Evolutionary conservation across 2,113 vertebrate genomes (phyloP), one percentile per base, ranked within the genome.

Genomic region (Himantopus leucocephalus): DNA sequence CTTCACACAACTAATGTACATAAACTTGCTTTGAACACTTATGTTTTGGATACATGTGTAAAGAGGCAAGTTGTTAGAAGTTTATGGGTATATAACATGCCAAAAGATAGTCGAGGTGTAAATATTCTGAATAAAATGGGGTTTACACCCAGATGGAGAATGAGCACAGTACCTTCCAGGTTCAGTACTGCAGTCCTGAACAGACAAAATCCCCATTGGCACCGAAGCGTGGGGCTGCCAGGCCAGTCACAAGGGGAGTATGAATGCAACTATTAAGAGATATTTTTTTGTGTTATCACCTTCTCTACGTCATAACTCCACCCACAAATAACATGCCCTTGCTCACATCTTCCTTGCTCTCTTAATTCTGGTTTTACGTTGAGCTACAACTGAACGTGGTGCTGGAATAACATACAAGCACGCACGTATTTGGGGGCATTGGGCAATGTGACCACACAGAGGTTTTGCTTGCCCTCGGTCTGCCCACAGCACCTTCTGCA

Each of bases 361-460:
- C 76, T 29, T 7, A 9, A 23, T 34, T 75, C 43, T 34, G 41
- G 8, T 52, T 21, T 17, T 5, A 8, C 11, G 3, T 0, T 4
- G 27, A 55, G 26, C 75, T 50, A 14, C 32, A 41, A 35, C 63
- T 37, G 8, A 39, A 19, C 29, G 2, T 0, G 1, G 34, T 29
- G 35, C 17, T 26, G 0, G 0, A 32, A 34, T 1, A 56, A 3
- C 2, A 4, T 1, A 18, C 22, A 19, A 1, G 4, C 47, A 12
- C 2, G 0, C 20, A 3, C 0, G 0, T 2, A 7, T 2, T 9
- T 12, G 4, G 1, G 14, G 59, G 10, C 18, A 26, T n/a, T 5
- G 45, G 83, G 6, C 35, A 9, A 1, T 0, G 8, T 12, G 47
- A 45, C 32, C 58, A 7, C 16, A 0, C 19, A 17, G 45, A 21